Base-by-base conservation (phyloP, 2,888 invertebrate species). In the Flexamia atlantica region DNA sequence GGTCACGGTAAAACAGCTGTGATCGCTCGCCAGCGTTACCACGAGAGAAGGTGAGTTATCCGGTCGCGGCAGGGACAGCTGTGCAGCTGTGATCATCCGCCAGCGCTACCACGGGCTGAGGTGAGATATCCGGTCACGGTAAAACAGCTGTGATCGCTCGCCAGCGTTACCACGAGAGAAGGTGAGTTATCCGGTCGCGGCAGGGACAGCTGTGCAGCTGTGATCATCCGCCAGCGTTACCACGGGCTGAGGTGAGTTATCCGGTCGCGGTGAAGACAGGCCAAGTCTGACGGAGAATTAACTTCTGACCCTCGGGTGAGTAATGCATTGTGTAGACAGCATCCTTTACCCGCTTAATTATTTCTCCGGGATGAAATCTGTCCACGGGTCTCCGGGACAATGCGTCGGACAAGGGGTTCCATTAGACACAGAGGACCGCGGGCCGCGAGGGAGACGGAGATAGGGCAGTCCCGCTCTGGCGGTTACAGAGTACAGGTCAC, bases 261-360 rank as follows among this genome's bases (percentile, higher is more conserved):
- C 28, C 20, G 64, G 50, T 50, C 50, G 12, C 57, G 17, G 20
- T 7, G 57, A 17, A 64, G 76, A 76, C 76, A 76, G 28, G 25
- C n/a, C n/a, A n/a, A 46, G 76, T 76, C 46, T 46, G 46, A 42
- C 76, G 82, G 40, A 30, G 72, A 70, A 82, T 82, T 82, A 82
- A 70, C 82, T 82, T 82, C 68, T 82, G 82, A 82, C 82, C 81
- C 70, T 30, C n/a, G 53, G 53, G 25, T 82, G 82, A 82, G 23
- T 82, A 82, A 82, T 82, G 82, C 76, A 25, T 40, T 76, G 76
- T 76, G 76, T 76, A 76, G 76, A 76, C 76, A 76, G 50, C 76
- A 23, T 46, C 76, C 76, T 76, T 42, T 76, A 76, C 76, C 28
- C 46, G 46, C 28, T 76, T 42, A 76, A 76, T 76, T 76, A 46